Conservation (phyloP, 2,113 vertebrate genomes). For the Pseudorhombus dupliciocellatus region DNA sequence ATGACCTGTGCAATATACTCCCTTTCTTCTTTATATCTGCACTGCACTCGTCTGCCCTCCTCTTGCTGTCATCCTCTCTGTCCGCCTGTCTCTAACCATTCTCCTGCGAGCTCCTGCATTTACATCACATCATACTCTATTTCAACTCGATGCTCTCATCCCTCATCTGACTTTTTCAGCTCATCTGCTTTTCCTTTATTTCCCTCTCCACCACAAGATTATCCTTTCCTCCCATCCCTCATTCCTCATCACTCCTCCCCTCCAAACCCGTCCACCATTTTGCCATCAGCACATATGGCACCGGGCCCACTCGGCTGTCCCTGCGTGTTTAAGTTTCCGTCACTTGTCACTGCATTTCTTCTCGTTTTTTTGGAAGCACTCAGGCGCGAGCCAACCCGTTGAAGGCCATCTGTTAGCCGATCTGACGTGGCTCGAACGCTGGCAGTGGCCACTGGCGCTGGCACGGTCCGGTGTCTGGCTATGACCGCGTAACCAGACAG, state of each 20-base stretch:
- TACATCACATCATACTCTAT: constrained; percentile 30
- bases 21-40: constrained; percentile 39
- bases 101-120: constrained; percentile 21
- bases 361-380: constrained; percentile 17
- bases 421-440: constrained; percentile 59
- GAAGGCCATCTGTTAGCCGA: constrained; percentile 72
- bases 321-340: constrained; percentile 40
- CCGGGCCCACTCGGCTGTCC: constrained; percentile 26
- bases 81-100: constrained; percentile 53
- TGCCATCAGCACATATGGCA: constrained; percentile 9
- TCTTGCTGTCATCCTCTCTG: constrained; percentile 48
- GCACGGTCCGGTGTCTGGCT: constrained; percentile 47
- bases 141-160: constrained; percentile 10
- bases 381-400: constrained; percentile 40
- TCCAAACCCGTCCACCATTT: neutral
- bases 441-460: constrained; percentile 61
- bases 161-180: neutral
- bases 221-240: neutral
- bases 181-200: constrained; percentile 13
- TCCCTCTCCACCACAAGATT: neutral
- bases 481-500: constrained; percentile 39
- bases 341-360: constrained; percentile 44
- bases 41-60: constrained; percentile 28
- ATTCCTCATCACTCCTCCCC: neutral
- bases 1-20: constrained; percentile 66